A percentile compares a stretch with the other conserved stretches of the same genome.
phyloP scores from a whole-genome alignment of 2,797 vertebrate species.

The Microctenopoma stevenorrisi region DNA sequence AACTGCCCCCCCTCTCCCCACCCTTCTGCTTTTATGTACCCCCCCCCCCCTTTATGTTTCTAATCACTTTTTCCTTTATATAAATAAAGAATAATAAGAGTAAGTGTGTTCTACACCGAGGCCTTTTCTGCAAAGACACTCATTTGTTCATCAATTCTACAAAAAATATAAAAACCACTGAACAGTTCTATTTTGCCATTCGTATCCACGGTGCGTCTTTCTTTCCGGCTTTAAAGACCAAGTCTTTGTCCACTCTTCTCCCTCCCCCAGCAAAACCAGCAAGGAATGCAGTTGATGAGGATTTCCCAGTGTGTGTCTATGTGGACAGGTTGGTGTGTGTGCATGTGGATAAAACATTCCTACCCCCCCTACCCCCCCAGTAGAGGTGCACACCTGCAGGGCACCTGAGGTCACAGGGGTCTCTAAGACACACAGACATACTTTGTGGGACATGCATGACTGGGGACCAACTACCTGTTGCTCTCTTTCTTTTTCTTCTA shows the following conservation, averaged over 20 bases:
- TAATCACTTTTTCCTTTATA: not conserved
- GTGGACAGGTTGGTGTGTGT: slow-evolving; percentile 23
- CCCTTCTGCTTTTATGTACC: not conserved
- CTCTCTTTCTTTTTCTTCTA: slow-evolving; percentile 39
- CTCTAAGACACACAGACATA: slow-evolving; percentile 25
- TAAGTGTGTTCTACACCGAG: no score
- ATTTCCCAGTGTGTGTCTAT: slow-evolving; percentile 57
- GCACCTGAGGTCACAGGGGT: slow-evolving; percentile 70
- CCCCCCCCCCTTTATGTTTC: not conserved
- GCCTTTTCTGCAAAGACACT: not conserved
- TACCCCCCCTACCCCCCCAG: slow-evolving; percentile 33
- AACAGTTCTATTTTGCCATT: not conserved
- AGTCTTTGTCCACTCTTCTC: slow-evolving; percentile 64
- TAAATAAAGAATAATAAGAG: no score
- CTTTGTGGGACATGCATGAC: slow-evolving; percentile 67
- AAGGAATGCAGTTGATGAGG: slow-evolving; percentile 75
- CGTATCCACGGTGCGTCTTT: not conserved
- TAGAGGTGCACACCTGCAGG: slow-evolving; percentile 76
- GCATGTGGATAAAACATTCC: slow-evolving; percentile 57
- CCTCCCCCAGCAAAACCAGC: slow-evolving; percentile 66
- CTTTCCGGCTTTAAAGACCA: slow-evolving; percentile 55
- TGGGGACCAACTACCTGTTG: slow-evolving; percentile 75
- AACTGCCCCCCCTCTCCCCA: not conserved
- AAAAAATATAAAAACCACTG: not conserved
- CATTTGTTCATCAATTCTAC: not conserved